Evolutionary conservation across 1,140 invertebrate species (phyloP).

Genomic region (Polypedilum pembai): DNA sequence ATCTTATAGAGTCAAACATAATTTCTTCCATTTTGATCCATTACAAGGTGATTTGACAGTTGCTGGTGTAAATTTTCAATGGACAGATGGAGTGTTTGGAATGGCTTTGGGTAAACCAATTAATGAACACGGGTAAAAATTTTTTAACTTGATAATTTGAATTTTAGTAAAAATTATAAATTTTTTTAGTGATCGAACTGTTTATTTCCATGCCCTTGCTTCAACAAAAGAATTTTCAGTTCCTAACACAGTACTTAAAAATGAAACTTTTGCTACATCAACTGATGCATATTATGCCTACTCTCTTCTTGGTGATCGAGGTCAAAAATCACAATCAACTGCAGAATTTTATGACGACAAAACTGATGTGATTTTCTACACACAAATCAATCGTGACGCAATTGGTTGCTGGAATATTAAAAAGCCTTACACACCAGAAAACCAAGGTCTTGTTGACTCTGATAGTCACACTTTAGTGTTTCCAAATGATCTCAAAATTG

Average conservation of each 20-base stretch:
- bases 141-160: too few species aligned
- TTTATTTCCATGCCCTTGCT: conserved; percentile 68
- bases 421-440: conserved; percentile 54
- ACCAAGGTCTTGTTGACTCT: conserved; percentile 55
- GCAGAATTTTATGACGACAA: conserved; percentile 62
- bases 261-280: conserved; percentile 52
- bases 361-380: conserved; percentile 65
- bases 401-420: conserved; percentile 66
- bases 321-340: conserved; percentile 61
- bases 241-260: conserved; percentile 58
- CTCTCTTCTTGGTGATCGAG: conserved; percentile 60
- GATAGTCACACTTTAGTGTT: conserved; percentile 59
- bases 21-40: conserved; percentile 75
- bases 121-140: conserved; percentile 45
- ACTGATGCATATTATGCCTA: conserved; percentile 58
- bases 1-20: conserved; percentile 67
- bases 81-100: conserved; percentile 68
- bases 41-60: conserved; percentile 62
- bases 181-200: conserved; percentile 49
- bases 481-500: conserved; percentile 58
- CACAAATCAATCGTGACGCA: conserved; percentile 53
- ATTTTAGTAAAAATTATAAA: neutral
- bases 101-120: conserved; percentile 54
- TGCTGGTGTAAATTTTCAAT: conserved; percentile 65
- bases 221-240: conserved; percentile 68